Conservation (phyloP, 2,888 invertebrate species). For the Archaeoteleia sp. region DNA sequence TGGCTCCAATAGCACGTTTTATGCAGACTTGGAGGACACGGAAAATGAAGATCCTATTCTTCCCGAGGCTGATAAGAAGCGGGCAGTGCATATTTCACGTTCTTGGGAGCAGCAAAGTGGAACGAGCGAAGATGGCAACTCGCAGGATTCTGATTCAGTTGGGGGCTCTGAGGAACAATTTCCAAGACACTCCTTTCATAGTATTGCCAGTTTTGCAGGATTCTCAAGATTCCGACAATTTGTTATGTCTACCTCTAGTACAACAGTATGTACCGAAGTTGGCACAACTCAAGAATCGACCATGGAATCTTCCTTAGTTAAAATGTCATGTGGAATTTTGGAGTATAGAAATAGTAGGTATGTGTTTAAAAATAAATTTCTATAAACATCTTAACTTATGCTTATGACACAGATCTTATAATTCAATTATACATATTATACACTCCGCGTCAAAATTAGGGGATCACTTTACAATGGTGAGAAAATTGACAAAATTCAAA, state of each 20-base stretch:
- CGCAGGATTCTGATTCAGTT: slow-evolving; percentile 65
- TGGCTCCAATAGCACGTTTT: slow-evolving; percentile 69
- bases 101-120: slow-evolving; percentile 62
- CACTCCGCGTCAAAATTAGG: too few relatives aligned
- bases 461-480: too few relatives aligned
- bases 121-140: slow-evolving; percentile 67
- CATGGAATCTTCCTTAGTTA: slow-evolving; percentile 64
- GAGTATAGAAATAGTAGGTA: slow-evolving; percentile 72
- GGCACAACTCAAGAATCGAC: slow-evolving; percentile 62
- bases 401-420: too few relatives aligned
- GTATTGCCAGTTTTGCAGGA: slow-evolving; percentile 69
- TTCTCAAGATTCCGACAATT: slow-evolving; percentile 71
- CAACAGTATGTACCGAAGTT: slow-evolving; percentile 59
- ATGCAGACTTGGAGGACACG: slow-evolving; percentile 65
- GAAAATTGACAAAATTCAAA: too few relatives aligned
- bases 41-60: slow-evolving; percentile 56
- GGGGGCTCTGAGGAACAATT: slow-evolving; percentile 63
- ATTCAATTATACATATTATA: too few relatives aligned
- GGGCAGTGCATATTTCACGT: slow-evolving; percentile 56
- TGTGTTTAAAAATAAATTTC: too few relatives aligned
- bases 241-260: slow-evolving; percentile 67
- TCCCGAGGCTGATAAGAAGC: slow-evolving; percentile 49
- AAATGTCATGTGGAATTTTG: slow-evolving; percentile 70
- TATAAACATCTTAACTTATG: too few relatives aligned
- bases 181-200: slow-evolving; percentile 67